Evolutionary conservation across 1,140 invertebrate species (phyloP).

Genomic region (Drosophila varians): DNA sequence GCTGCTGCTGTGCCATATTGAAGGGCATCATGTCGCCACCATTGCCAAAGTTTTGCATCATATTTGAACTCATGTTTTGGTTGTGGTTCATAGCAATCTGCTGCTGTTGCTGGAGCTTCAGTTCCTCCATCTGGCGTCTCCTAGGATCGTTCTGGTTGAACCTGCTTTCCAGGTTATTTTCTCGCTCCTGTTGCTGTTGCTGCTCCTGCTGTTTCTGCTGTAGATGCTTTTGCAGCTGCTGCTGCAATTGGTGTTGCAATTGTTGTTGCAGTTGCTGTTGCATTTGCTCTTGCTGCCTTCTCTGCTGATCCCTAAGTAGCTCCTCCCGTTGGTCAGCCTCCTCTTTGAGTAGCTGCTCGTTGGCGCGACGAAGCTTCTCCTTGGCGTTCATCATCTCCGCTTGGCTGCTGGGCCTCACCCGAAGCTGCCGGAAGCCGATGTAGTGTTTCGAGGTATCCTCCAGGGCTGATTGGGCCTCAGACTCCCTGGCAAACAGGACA

Average conservation of each 20-base stretch:
- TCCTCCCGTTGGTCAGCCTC: conserved; percentile 65
- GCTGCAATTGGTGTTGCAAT: too few relatives aligned
- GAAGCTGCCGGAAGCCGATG: conserved; percentile 86
- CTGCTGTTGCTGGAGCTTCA: conserved; percentile 21
- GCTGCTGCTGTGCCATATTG: conserved; percentile 48
- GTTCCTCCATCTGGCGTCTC: conserved; percentile 25
- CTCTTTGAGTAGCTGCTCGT: conserved; percentile 77
- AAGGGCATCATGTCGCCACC: conserved; percentile 41
- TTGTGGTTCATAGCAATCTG: conserved; percentile 27
- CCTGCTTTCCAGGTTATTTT: conserved; percentile 11
- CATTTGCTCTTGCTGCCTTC: conserved; percentile 18
- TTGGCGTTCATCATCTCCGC: conserved; percentile 85
- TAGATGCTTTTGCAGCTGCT: too few relatives aligned
- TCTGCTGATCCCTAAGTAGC: conserved; percentile 34
- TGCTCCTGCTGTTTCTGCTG: conserved; percentile 18
- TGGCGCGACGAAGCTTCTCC: conserved; percentile 82
- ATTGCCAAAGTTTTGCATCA: conserved; percentile 47
- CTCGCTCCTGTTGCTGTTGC: conserved; percentile 26
- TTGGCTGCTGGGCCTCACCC: conserved; percentile 84
- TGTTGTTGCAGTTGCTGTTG: conserved; percentile 29
- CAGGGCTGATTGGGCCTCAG: conserved; percentile 87
- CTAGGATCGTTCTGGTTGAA: conserved; percentile 30
- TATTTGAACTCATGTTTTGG: conserved; percentile 19
- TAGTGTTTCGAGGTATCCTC: conserved; percentile 85
- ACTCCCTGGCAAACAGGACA: conserved; percentile 89